Evolutionary conservation across 2,888 invertebrate species (phyloP), one percentile per base, ranked within the genome.

Genomic region (Hartigia nigra): DNA sequence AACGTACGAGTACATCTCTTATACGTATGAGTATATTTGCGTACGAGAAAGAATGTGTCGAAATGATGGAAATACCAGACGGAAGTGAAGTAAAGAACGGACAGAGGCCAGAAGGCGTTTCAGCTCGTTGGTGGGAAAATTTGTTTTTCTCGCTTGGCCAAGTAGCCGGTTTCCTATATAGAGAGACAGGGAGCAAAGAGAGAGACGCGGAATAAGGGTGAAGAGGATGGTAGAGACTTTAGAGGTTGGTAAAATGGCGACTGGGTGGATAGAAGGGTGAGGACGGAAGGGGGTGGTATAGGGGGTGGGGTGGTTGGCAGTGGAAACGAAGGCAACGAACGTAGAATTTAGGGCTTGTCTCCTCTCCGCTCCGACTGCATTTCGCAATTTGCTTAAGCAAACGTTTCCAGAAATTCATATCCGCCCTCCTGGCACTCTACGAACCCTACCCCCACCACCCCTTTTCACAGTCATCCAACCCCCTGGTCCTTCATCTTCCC

Each of bases 311-410:
- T 12, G 2, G 36, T n/a, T n/a, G 2, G 36, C 12, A 12, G 2
- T 12, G 36, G 36, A 12, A 5, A 39, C 39, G 14, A 9, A 55
- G 39, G 39, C 39, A 55, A 23, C 39, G 80, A 74, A 78, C 77
- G 76, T 77, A 79, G 77, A 80, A 80, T 81, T 80, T 78, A 74
- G 81, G 77, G 76, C 75, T 77, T 77, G 76, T 69, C 77, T 75
- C 70, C 76, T 78, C 75, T 79, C 80, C 78, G 69, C 79, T 74
- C 75, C 74, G 77, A 75, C 75, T 80, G 37, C 55, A 77, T 86
- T 86, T 86, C 83, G 85, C 86, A 88, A 87, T 88, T 88, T 88
- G 86, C 88, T 87, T 88, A 87, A 87, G 88, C 86, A 88, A 88
- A 88, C 88, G 86, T 82, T 82, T 81, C 85, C 79, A 81, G 87